These are phyloP conservation scores for Tachycineta bicolor DNA, from an alignment of 2,113 vertebrate genomes.

Conservation along the genomic window DNA sequence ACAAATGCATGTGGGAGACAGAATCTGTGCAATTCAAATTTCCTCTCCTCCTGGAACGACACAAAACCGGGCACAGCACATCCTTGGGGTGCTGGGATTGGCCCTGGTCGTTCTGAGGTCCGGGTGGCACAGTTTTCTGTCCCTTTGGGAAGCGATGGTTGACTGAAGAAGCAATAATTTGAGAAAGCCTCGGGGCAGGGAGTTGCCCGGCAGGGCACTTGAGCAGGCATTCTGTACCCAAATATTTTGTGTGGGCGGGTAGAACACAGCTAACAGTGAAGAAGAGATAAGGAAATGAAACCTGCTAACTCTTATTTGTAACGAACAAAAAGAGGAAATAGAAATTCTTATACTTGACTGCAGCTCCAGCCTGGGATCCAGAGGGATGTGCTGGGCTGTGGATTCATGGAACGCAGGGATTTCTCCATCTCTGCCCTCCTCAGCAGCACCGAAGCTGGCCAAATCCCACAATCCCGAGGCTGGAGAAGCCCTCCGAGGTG, in stretches of 20 bases:
- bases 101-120: background rate
- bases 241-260: background rate
- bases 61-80: background rate
- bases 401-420: background rate
- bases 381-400: background rate
- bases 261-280: background rate
- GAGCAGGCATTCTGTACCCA: background rate
- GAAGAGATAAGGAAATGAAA: background rate
- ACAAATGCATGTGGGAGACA: background rate
- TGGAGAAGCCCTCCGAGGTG: background rate
- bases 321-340: conserved; percentile 26
- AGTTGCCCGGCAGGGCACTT: background rate
- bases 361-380: background rate
- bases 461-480: background rate
- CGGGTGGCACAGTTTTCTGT: background rate
- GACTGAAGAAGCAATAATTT: background rate
- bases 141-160: background rate
- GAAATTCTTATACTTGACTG: background rate
- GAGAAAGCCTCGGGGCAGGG: background rate
- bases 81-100: background rate
- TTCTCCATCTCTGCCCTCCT: background rate
- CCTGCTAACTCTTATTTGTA: background rate
- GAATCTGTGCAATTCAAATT: accelerated
- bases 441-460: accelerated
- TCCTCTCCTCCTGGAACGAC: background rate